Evolutionary conservation across 1,140 invertebrate species (phyloP).

Genomic region (Adelges cooleyi): DNA sequence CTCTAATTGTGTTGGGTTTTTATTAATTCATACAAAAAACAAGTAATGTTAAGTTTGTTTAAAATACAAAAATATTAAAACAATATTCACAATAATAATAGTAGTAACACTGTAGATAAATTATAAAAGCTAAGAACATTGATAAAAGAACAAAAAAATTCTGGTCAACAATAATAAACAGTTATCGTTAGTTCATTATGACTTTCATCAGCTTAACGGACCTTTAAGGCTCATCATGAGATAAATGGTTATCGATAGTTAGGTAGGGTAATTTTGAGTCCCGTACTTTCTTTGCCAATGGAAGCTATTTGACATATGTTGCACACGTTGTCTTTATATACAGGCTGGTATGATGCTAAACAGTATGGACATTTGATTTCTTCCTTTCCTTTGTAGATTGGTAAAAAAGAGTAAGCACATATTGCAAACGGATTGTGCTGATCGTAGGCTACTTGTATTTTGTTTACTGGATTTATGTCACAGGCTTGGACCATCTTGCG

Average conservation of each 20-base stretch:
- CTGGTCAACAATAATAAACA: too few relatives aligned
- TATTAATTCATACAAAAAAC: too few relatives aligned
- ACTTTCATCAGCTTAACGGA: too few relatives aligned
- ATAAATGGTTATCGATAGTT: background rate
- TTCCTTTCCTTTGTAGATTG: conserved; percentile 91
- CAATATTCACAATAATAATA: too few relatives aligned
- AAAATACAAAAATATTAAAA: too few relatives aligned
- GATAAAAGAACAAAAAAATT: too few relatives aligned
- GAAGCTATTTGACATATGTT: conserved; percentile 76
- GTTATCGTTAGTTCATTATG: too few relatives aligned
- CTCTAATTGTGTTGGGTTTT: too few relatives aligned
- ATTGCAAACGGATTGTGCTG: conserved; percentile 96
- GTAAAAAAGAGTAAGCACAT: conserved; percentile 81
- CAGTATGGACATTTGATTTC: conserved; percentile 91
- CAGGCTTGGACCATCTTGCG: conserved; percentile 89
- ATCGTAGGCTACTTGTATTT: conserved; percentile 82
- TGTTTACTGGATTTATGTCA: conserved; percentile 82
- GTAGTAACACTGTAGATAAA: too few relatives aligned
- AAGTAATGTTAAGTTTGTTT: too few relatives aligned
- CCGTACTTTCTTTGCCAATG: conserved; percentile 80
- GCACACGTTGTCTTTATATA: conserved; percentile 78
- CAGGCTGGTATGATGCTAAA: conserved; percentile 74
- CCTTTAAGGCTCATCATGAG: too few relatives aligned
- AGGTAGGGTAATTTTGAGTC: conserved; percentile 42
- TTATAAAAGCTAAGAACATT: too few relatives aligned